Base-by-base conservation (phyloP, 2,888 invertebrate genomes). In the Pyrrhosoma nymphula region DNA sequence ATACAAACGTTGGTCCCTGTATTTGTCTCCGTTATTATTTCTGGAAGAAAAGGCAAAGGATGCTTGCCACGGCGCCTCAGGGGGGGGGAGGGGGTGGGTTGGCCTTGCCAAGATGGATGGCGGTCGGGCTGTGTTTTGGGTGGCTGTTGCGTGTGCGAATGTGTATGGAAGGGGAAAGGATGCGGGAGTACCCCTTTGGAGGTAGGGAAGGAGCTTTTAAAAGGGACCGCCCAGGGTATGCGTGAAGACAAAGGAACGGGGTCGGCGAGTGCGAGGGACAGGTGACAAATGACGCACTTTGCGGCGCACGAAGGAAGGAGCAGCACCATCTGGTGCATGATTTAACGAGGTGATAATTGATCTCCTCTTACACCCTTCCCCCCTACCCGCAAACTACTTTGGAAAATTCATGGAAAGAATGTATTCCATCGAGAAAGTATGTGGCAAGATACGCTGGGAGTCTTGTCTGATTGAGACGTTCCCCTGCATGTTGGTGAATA, bases 251-350 rank as follows among this genome's bases (percentile, higher is more conserved):
- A 82, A 35, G 35, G 82, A 35, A 26, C 26, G 82, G 82, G 30
- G 12, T 14, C 16, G 30, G 82, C 0, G 35, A 35, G 82, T 35
- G 82, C n/a, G 12, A 14, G 14, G 30, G 82, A 82, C 82, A 35
- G 82, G 82, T 82, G 82, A 82, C 82, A 82, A 82, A 82, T 82
- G 82, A 82, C 35, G 35, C 82, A 82, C 82, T 82, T 69, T 12
- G 30, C n/a, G 26, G 69, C 16, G n/a, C 26, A 14, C 14, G 82
- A 4, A 35, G 30, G 35, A 82, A 82, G 20, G 20, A 20, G 60
- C 16, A 20, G 60, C 16, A 2, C 18, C 82, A 82, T 82, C 30
- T 35, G 82, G 16, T 6, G 35, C 35, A 35, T 35, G 35, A 35
- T 30, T 82, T 35, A 82, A 35, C 82, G 3, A 82, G 82, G 30